Evolutionary conservation across 2,797 vertebrate species (phyloP).

Genomic region (Ctenosaura bakeri): DNA sequence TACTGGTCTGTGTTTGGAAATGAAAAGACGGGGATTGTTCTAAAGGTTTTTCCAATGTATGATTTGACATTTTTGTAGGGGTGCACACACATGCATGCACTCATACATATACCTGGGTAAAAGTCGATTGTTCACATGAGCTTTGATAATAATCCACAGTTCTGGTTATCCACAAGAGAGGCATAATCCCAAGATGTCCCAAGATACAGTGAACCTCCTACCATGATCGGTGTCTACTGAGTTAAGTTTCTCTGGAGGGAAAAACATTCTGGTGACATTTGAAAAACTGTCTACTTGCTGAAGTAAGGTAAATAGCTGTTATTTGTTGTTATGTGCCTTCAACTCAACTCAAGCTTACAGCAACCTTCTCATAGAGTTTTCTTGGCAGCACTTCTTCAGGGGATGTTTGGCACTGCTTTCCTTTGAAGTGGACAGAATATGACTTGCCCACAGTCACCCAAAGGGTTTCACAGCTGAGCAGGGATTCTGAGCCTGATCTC

Average conservation of each 20-base stretch:
- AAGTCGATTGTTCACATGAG: constrained; percentile 27
- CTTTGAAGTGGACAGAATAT: too few species aligned
- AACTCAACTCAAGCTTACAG: too few species aligned
- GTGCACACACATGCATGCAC: neutral
- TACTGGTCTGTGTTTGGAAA: constrained; percentile 66
- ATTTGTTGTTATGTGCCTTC: too few species aligned
- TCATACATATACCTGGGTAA: neutral
- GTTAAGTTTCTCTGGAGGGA: constrained; percentile 68
- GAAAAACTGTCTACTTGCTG: constrained; percentile 70
- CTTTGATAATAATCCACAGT: constrained; percentile 49
- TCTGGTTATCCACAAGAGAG: constrained; percentile 52
- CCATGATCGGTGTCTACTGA: constrained; percentile 71
- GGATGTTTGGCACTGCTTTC: too few species aligned
- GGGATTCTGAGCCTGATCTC: too few species aligned
- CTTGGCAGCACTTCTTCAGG: too few species aligned
- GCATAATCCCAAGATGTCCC: constrained; percentile 57
- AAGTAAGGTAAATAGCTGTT: too few species aligned
- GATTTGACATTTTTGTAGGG: constrained; percentile 38
- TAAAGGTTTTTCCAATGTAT: constrained; percentile 42
- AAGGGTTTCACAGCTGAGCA: too few species aligned
- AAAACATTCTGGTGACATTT: constrained; percentile 53
- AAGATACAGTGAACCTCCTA: constrained; percentile 63
- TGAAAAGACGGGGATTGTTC: constrained; percentile 45
- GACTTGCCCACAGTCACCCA: too few species aligned
- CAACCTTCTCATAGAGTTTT: too few species aligned